Percentiles rank a stretch among this genome's conserved stretches.
Evolutionary conservation across 2,888 invertebrate genomes (phyloP).

Genomic region (Eilema sororculum): DNA sequence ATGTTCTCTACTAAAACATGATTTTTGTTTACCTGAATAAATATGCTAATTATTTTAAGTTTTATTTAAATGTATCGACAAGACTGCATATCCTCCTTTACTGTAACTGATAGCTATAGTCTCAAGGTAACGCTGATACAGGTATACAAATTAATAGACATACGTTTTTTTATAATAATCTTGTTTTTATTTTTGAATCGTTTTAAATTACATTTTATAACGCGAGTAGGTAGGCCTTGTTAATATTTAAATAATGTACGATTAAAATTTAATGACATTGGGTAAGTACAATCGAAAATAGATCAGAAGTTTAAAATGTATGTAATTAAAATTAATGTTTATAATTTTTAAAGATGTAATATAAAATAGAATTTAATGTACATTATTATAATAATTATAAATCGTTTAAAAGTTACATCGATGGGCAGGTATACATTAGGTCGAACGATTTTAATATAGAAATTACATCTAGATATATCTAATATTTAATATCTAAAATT

Average conservation of each 20-base stretch:
- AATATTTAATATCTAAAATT: slow-evolving; percentile 70
- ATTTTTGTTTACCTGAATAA: slow-evolving; percentile 79
- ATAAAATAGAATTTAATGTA: slow-evolving; percentile 80
- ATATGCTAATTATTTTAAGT: slow-evolving; percentile 79
- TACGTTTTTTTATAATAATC: slow-evolving; percentile 64
- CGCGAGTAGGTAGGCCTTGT: slow-evolving; percentile 74
- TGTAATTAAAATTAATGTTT: slow-evolving; percentile 79
- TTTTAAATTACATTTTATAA: slow-evolving; percentile 79
- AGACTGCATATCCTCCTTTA: slow-evolving; percentile 56
- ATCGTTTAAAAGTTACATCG: slow-evolving; percentile 64
- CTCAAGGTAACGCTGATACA: slow-evolving; percentile 32
- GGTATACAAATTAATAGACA: slow-evolving; percentile 54
- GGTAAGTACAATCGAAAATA: slow-evolving; percentile 77
- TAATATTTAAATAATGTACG: slow-evolving; percentile 74
- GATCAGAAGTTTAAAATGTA: slow-evolving; percentile 65
- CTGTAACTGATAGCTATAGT: slow-evolving; percentile 35
- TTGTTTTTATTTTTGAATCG: slow-evolving; percentile 75
- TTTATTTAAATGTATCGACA: slow-evolving; percentile 76
- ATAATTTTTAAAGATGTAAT: slow-evolving; percentile 74
- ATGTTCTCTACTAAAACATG: slow-evolving; percentile 64
- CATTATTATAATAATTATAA: slow-evolving; percentile 70
- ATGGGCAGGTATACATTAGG: slow-evolving; percentile 64
- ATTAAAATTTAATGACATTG: slow-evolving; percentile 64
- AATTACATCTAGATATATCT: slow-evolving; percentile 52
- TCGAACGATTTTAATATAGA: slow-evolving; percentile 58